phyloP scores from a whole-genome alignment of 2,113 vertebrate species.

The Cacatua alba region DNA sequence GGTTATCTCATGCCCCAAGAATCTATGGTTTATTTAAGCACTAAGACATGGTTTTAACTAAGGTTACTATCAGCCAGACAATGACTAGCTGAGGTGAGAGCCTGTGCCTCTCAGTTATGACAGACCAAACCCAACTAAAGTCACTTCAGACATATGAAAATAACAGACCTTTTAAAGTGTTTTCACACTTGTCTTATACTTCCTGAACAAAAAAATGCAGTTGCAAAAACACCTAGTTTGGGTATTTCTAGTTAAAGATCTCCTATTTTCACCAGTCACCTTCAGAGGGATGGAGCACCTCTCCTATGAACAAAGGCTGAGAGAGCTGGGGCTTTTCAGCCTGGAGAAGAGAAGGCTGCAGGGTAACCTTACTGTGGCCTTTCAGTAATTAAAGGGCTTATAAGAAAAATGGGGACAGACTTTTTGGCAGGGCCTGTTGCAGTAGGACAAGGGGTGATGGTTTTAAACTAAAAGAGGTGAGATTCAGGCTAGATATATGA shows the following conservation, averaged over 20 bases:
- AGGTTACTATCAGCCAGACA: neutral
- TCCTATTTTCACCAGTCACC: neutral
- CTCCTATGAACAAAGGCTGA: neutral
- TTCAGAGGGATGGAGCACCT: neutral
- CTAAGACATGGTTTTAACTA: neutral
- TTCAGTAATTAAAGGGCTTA: neutral
- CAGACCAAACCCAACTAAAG: neutral
- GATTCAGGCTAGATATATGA: neutral
- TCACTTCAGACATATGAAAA: neutral
- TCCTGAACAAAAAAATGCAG: neutral
- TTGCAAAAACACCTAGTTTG: neutral
- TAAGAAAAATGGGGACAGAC: neutral
- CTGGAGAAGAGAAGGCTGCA: neutral
- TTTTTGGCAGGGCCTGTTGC: neutral
- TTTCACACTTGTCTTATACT: neutral
- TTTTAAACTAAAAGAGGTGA: neutral
- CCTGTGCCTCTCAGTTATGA: neutral
- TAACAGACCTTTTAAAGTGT: neutral
- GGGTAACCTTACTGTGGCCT: accelerated
- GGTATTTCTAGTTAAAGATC: neutral
- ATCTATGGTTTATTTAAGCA: neutral
- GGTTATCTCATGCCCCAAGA: neutral
- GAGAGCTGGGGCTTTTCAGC: neutral
- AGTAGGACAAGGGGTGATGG: accelerated
- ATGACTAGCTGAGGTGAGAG: neutral